Evolutionary conservation across 2,113 vertebrate species (phyloP).

Genomic region (Ochotona princeps): DNA sequence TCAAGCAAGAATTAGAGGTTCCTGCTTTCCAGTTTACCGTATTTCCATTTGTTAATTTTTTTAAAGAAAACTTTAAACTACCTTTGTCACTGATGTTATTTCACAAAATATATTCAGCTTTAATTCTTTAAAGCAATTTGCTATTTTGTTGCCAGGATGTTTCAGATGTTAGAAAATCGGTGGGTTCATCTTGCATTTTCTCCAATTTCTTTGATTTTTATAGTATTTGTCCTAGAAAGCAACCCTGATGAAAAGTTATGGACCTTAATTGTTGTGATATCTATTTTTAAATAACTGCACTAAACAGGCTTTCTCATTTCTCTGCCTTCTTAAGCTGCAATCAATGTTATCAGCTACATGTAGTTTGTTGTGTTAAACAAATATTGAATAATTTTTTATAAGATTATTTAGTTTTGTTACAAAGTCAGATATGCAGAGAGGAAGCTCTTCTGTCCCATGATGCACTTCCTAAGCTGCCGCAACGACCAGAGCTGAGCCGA

Average conservation of each 20-base stretch:
- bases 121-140: not conserved
- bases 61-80: constrained; percentile 17
- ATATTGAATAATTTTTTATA: no score
- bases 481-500: no score
- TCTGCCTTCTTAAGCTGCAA: not conserved
- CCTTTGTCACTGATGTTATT: not conserved
- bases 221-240: no score
- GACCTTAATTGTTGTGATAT: not conserved
- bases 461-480: no score
- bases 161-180: constrained; percentile 23
- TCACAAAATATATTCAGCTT: no score
- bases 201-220: constrained; percentile 33
- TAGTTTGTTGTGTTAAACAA: no score
- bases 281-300: not conserved
- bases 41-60: not conserved
- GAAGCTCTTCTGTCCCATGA: no score
- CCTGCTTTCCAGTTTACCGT: not conserved
- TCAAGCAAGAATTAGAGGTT: not conserved
- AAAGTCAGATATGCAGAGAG: no score
- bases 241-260: not conserved
- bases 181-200: constrained; percentile 37
- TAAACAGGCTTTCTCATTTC: not conserved
- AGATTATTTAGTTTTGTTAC: no score
- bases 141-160: not conserved
- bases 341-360: no score